Base-by-base conservation (phyloP, 2,888 invertebrate genomes). In the Drosophila fungiperda region DNA sequence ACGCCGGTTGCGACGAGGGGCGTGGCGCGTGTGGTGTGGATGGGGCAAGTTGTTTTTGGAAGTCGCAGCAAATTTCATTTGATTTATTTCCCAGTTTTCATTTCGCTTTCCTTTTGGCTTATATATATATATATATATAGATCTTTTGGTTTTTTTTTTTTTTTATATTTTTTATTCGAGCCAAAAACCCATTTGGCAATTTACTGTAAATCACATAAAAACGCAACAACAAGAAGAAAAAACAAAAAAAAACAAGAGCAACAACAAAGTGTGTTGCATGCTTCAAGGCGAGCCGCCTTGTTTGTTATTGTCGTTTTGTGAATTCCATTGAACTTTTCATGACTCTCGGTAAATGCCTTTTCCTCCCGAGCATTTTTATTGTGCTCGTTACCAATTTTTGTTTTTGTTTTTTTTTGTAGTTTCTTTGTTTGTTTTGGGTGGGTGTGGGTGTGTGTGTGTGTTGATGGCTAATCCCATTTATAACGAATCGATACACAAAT, bases 1-100 rank as follows among this genome's bases (percentile, higher is more conserved):
- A 32, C 29, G 29, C 29, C n/a, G 17, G 26, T 17, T 42, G 26
- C 2, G 15, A 1, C 7, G 7, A 1, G 45, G 12, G 7, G 3
- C 3, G 23, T 1, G 20, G 5, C 4, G 6, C 26, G 0, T 26
- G 26, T 3, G 35, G 9, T 23, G 49, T 1, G 26, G 3, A 17
- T 8, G 45, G 36, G 48, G 26, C 38, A 23, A 20, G 35, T 15
- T 5, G 20, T 12, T 17, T 58, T 42, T 55, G 68, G 53, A 69
- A 50, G 73, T 89, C 82, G 79, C 85, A 73, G 49, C 84, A 89
- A 89, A 89, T 89, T 89, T 89, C 79, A 87, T 89, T 85, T 85
- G 84, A 89, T 85, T 85, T 85, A 89, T 85, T 85, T 89, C 85
- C 82, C 87, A 84, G 89, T 83, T 87, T 88, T 89, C 84, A 75